phyloP scores from a whole-genome alignment of 2,888 invertebrate genomes.

The Synergus itoensis region DNA sequence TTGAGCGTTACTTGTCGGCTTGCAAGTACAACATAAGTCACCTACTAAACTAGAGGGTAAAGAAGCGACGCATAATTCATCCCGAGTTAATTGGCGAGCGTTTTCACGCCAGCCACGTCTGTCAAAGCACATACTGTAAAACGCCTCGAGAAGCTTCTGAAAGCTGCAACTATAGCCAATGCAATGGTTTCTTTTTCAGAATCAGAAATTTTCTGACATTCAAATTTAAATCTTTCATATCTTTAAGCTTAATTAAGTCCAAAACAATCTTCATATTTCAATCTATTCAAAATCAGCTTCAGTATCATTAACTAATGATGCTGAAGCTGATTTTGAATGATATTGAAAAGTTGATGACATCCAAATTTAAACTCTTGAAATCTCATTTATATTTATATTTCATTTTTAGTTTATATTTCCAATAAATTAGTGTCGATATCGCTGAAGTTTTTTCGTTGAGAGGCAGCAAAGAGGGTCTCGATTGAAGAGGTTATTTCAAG shows the following conservation, averaged over 20 bases:
- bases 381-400: too few species aligned
- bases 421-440: neutral
- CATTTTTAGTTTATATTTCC: neutral
- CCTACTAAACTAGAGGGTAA: conserved; percentile 74
- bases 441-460: neutral
- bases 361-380: too few species aligned
- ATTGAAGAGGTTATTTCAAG: conserved; percentile 28
- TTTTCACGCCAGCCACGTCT: conserved; percentile 76
- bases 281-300: too few species aligned
- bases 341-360: too few species aligned
- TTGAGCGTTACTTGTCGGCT: conserved; percentile 52
- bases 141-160: conserved; percentile 51
- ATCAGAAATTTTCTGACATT: too few species aligned
- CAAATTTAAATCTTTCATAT: too few species aligned
- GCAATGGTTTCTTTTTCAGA: neutral
- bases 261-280: too few species aligned
- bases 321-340: too few species aligned
- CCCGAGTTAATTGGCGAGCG: conserved; percentile 76
- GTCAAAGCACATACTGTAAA: conserved; percentile 72
- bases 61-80: conserved; percentile 75
- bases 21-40: conserved; percentile 75
- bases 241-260: too few species aligned
- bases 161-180: neutral
- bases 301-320: too few species aligned
- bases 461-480: conserved; percentile 13